These are phyloP conservation scores for Macrosoma leucophasiata DNA, from an alignment of 2,888 invertebrate species.

Conservation along the genomic window DNA sequence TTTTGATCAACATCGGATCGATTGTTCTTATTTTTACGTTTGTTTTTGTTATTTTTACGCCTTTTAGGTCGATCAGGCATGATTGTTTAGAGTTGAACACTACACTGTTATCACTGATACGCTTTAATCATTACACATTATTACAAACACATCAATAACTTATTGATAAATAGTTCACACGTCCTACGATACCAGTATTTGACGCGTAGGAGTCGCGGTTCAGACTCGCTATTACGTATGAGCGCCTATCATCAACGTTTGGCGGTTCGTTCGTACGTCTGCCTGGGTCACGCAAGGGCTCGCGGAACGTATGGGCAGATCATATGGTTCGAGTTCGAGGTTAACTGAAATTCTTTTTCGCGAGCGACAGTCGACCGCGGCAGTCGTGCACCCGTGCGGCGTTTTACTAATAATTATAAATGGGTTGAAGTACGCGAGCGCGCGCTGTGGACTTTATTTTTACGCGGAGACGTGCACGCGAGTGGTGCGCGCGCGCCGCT, in stretches of 20 bases:
- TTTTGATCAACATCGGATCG: conserved; percentile 36
- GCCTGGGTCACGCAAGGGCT: conserved; percentile 45
- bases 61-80: conserved; percentile 66
- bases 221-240: conserved; percentile 34
- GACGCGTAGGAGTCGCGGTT: conserved; percentile 53
- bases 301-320: conserved; percentile 36
- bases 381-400: conserved; percentile 67
- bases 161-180: conserved; percentile 40
- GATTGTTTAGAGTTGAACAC: conserved; percentile 39
- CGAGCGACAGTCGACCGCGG: conserved; percentile 59
- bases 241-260: conserved; percentile 38
- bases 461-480: conserved; percentile 69
- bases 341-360: conserved; percentile 53
- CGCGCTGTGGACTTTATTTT: conserved; percentile 71
- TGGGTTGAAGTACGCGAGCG: conserved; percentile 70
- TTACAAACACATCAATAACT: conserved; percentile 44
- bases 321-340: conserved; percentile 42
- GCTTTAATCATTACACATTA: conserved; percentile 43
- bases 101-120: conserved; percentile 61
- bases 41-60: conserved; percentile 67
- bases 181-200: conserved; percentile 47
- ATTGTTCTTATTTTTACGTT: conserved; percentile 66
- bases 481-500: conserved; percentile 56
- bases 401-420: conserved; percentile 76
- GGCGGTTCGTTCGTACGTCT: conserved; percentile 41